Conservation (phyloP, 2,888 invertebrate species). For the Harpalus rubripes region DNA sequence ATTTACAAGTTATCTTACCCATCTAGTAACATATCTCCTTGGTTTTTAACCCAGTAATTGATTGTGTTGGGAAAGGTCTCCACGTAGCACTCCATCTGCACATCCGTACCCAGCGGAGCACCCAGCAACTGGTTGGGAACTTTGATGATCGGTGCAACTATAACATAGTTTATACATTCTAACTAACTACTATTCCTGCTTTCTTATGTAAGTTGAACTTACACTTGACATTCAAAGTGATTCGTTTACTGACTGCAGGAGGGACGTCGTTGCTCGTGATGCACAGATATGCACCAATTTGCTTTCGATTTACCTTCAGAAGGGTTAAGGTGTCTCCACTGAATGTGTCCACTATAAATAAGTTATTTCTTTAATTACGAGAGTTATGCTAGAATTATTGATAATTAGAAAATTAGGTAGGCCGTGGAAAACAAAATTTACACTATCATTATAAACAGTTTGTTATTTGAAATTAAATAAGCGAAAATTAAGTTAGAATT, state of each 20-base stretch:
- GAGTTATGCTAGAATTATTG: background rate
- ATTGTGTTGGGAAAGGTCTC: conserved; percentile 83
- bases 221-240: conserved; percentile 87
- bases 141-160: conserved; percentile 83
- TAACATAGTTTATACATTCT: conserved; percentile 60
- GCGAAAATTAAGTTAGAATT: too few relatives aligned
- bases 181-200: background rate
- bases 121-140: conserved; percentile 83
- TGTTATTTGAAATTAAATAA: too few relatives aligned
- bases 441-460: too few relatives aligned
- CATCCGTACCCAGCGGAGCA: conserved; percentile 81
- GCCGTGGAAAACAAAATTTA: too few relatives aligned
- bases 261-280: conserved; percentile 78
- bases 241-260: conserved; percentile 81
- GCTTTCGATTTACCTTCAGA: conserved; percentile 80
- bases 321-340: conserved; percentile 80
- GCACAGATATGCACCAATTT: conserved; percentile 83
- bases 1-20: conserved; percentile 75
- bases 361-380: too few relatives aligned
- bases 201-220: conserved; percentile 77
- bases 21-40: conserved; percentile 78
- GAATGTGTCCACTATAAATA: conserved; percentile 78
- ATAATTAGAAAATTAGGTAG: too few relatives aligned
- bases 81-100: conserved; percentile 82
- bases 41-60: conserved; percentile 83